Evolutionary conservation across 2,888 invertebrate genomes (phyloP), one percentile per base, ranked within the genome.

Genomic region (Acronicta leporina): DNA sequence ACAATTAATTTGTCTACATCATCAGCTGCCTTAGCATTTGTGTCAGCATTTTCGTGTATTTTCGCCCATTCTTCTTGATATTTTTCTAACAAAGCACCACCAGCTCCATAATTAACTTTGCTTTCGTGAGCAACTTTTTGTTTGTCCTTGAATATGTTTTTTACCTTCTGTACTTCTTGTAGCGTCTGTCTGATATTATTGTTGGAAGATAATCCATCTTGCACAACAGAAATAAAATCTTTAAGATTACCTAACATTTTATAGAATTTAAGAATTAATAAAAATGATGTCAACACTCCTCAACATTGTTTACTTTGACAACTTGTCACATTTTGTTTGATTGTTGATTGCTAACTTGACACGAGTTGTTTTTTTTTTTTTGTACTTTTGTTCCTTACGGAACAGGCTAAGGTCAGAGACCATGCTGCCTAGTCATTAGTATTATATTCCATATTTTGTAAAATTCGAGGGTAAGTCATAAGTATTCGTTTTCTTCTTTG

Each of bases 31-130:
- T 90, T 95, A 9, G 97, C 96, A 82, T 97, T 97, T 51, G 92
- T 94, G 75, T 97, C 97, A 1, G 96, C 96, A 61, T 96, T 93
- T 68, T 95, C 94, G 73, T 97, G 97, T 46, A 97, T 84, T 75
- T 96, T 95, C 15, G 95, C 95, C 97, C 97, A 97, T 66, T 96
- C 94, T 47, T 95, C 91, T 85, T 97, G 97, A 86, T 96, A 97
- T 86, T 96, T 96, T 67, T 96, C 95, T 48, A 97, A 87, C 64
- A 97, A 89, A 67, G 96, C 96, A 35, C 96, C 96, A 6, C 97
- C 97, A 73, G 96, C 96, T 80, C 96, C 95, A 51, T 89, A 94
- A 71, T 92, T 92, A 1, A 93, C 92, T 83, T 88, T 90, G 59
- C 85, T 88, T 79, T 91, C 92, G 47, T 73, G 84, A 1, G 74